A percentile compares a stretch with the other conserved stretches of the same genome.
phyloP scores from a whole-genome alignment of 2,113 vertebrate species.

The Xiphophorus couchianus region DNA sequence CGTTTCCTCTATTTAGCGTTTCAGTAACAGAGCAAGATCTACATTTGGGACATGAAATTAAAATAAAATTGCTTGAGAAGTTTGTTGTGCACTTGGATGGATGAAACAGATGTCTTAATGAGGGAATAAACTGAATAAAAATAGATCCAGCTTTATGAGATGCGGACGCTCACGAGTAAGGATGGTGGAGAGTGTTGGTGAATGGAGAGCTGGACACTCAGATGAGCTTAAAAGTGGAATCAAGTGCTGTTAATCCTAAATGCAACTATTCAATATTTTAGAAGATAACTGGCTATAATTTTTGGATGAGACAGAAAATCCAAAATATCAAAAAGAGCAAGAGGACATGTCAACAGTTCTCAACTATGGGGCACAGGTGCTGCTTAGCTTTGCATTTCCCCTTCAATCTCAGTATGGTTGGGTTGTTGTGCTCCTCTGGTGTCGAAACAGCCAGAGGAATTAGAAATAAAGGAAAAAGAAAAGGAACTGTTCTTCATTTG shows the following conservation, averaged over 20 bases:
- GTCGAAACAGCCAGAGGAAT: not conserved
- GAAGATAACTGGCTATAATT: not conserved
- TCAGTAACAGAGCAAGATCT: not conserved
- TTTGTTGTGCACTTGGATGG: too few relatives aligned
- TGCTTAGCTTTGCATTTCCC: constrained; percentile 1
- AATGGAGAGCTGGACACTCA: not conserved
- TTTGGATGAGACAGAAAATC: constrained; percentile 14
- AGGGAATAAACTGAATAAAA: too few relatives aligned
- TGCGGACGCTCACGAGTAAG: too few relatives aligned
- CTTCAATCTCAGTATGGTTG: constrained; percentile 11
- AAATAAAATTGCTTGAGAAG: not conserved
- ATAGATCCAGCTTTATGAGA: too few relatives aligned
- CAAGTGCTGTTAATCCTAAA: constrained; percentile 41
- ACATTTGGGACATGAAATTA: constrained; percentile 5
- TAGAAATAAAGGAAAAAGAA: constrained; percentile 16
- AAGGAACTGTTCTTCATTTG: constrained; percentile 20
- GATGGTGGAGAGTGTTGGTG: not conserved
- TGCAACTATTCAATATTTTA: constrained; percentile 14
- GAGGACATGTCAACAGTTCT: constrained; percentile 26
- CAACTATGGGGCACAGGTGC: constrained; percentile 51
- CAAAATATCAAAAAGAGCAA: constrained; percentile 13
- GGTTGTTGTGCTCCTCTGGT: constrained; percentile 14
- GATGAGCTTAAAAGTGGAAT: not conserved
- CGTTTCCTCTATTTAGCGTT: not conserved
- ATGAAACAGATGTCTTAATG: too few relatives aligned